phyloP scores from a whole-genome alignment of 2,113 vertebrate genomes.

The Phodopus roborovskii region DNA sequence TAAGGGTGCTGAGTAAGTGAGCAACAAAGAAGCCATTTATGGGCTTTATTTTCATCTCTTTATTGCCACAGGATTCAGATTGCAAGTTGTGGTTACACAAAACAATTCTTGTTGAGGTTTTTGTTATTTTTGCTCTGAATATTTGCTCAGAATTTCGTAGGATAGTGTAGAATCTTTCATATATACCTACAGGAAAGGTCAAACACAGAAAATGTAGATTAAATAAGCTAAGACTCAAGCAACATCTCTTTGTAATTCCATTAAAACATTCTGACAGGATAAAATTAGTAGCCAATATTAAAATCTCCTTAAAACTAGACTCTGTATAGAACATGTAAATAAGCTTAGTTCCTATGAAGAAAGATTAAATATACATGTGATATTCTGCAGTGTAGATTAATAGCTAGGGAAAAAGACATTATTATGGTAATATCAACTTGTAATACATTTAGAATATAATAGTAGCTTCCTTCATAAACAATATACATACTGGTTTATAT shows the following conservation, averaged over 20 bases:
- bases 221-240: slow-evolving; percentile 66
- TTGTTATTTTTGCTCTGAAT: slow-evolving; percentile 55
- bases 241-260: slow-evolving; percentile 74
- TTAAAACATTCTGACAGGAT: slow-evolving; percentile 78
- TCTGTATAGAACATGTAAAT: slow-evolving; percentile 84
- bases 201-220: slow-evolving; percentile 67
- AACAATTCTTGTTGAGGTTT: slow-evolving; percentile 67
- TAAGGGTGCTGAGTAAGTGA: slow-evolving; percentile 61
- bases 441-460: slow-evolving; percentile 81
- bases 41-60: slow-evolving; percentile 69
- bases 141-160: slow-evolving; percentile 20
- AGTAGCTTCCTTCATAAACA: slow-evolving; percentile 78
- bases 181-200: slow-evolving; percentile 57
- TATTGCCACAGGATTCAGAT: slow-evolving; percentile 43
- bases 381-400: slow-evolving; percentile 82
- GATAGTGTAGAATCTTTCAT: slow-evolving; percentile 47
- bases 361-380: slow-evolving; percentile 87
- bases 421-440: slow-evolving; percentile 78
- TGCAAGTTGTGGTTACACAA: slow-evolving; percentile 47
- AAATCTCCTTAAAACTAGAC: slow-evolving; percentile 80
- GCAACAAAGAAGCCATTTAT: slow-evolving; percentile 60
- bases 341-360: slow-evolving; percentile 79
- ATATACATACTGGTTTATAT: slow-evolving; percentile 78
- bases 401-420: slow-evolving; percentile 77
- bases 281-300: slow-evolving; percentile 80